These are phyloP conservation scores for Ephydatia muelleri DNA, from an alignment of 37 sponge, comb jelly and placozoan genomes.

Conservation along the genomic window DNA sequence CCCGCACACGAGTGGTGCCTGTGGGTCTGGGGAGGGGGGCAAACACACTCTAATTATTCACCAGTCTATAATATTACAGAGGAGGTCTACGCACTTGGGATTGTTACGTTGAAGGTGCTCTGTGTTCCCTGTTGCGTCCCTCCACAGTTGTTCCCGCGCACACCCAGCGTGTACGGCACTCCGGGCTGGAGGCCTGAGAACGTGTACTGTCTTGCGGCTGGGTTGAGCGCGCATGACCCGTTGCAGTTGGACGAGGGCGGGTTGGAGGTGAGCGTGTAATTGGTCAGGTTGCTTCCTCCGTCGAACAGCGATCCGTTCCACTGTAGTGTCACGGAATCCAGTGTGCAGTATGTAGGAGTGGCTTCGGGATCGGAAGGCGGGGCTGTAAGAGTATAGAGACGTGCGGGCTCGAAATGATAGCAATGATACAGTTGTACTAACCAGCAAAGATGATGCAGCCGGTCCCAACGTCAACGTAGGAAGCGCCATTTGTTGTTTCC, in stretches of 20 bases:
- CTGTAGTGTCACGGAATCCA: neutral
- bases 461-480: neutral
- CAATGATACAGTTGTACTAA: neutral
- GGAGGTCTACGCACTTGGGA: neutral
- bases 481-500: neutral
- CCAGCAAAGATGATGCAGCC: neutral
- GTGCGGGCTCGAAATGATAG: neutral
- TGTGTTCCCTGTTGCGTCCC: neutral
- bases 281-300: neutral
- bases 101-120: neutral
- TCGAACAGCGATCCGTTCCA: neutral
- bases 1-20: neutral
- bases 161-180: neutral
- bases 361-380: neutral
- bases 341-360: neutral
- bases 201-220: neutral
- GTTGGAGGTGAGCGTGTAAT: neutral
- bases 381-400: neutral
- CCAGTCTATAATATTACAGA: no score
- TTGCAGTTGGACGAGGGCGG: neutral
- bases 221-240: neutral
- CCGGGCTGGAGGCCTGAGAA: neutral
- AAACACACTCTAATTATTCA: no score
- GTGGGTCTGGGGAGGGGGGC: neutral
- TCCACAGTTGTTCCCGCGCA: neutral